Base-by-base conservation (phyloP, 2,113 vertebrate species). In the Pogonocichla stellata region DNA sequence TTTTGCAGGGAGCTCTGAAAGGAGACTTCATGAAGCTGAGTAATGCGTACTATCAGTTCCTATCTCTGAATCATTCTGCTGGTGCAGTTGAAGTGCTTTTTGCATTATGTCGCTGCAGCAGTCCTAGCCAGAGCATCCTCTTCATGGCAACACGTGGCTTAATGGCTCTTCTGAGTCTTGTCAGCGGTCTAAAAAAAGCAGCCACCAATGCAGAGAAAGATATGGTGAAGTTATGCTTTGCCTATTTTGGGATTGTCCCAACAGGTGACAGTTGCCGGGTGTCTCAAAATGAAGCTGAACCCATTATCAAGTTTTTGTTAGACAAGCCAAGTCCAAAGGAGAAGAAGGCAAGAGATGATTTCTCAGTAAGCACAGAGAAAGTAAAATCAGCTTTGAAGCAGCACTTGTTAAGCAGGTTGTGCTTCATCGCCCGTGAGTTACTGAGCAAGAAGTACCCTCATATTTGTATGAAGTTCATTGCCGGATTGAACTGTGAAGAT, bases 191-290 rank as follows among this genome's bases (percentile, higher is more conserved):
- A 51, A 95, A 95, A 42, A 97, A 95, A n/a, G 97, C 97, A 38
- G 95, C 89, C 61, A 98, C 94, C 93, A 98, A 98, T 3, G 98
- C 96, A 0, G 98, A 98, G 83, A 98, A 97, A 80, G 98, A 98
- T 66, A 98, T 98, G 97, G 98, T 98, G 48, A 98, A 98, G 56
- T 98, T 97, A 36, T 98, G 98, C 95, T 98, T 98, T 64, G 98
- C 98, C 53, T 98, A 98, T 93, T 98, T 98, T 95, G 98, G 98
- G n/a, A 96, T 98, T 85, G 96, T 95, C 23, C 97, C 95, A 57
- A 92, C 93, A 51, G 97, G 98, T 75, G 93, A 92, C 64, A 81
- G 40, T 61, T 98, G 98, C 57, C 97, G 97, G 62, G 97, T 98
- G 79, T 97, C 97, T 74, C 97, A 97, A 56, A 97, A 95, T 3